A percentile compares a stretch with the other conserved stretches of the same genome.
Conservation (phyloP, 2,888 invertebrate genomes). For the Rhagophthalmus giganteus region DNA sequence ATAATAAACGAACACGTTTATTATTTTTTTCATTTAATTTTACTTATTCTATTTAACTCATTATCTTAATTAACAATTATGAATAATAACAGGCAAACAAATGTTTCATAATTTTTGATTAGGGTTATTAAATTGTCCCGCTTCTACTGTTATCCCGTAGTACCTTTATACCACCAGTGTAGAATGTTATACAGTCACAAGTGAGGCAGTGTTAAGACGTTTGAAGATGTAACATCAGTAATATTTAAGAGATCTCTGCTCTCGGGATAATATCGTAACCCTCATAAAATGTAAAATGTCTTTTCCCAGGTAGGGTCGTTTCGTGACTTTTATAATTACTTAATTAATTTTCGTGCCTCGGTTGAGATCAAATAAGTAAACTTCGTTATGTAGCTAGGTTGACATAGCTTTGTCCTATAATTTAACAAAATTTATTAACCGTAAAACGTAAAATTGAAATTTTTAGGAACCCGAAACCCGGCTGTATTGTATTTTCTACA, state of each 20-base stretch:
- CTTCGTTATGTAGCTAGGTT: slow-evolving; percentile 14
- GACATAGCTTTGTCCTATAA: slow-evolving; percentile 13
- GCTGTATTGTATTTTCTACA: not conserved
- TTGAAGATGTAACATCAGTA: slow-evolving; percentile 12
- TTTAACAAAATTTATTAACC: slow-evolving; percentile 18
- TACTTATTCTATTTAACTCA: too few species aligned
- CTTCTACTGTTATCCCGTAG: too few species aligned
- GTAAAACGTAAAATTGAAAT: slow-evolving; percentile 20
- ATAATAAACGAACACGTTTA: too few species aligned
- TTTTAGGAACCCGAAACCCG: slow-evolving; percentile 2
- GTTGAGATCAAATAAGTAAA: slow-evolving; percentile 20
- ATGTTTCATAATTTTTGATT: too few species aligned
- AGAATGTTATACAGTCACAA: too few species aligned
- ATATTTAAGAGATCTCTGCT: slow-evolving; percentile 17
- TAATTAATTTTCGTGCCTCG: slow-evolving; percentile 38
- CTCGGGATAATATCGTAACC: slow-evolving; percentile 25
- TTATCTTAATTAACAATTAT: too few species aligned
- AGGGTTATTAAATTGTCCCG: too few species aligned
- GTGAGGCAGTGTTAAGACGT: slow-evolving; percentile 10
- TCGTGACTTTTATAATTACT: slow-evolving; percentile 41
- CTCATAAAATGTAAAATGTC: slow-evolving; percentile 28
- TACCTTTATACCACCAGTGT: too few species aligned
- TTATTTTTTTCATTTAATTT: too few species aligned
- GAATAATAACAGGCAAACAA: too few species aligned
- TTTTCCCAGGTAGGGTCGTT: slow-evolving; percentile 31